Base-by-base conservation (phyloP, 37 sponge, comb jelly and placozoan genomes). In the Geodia barretti region DNA sequence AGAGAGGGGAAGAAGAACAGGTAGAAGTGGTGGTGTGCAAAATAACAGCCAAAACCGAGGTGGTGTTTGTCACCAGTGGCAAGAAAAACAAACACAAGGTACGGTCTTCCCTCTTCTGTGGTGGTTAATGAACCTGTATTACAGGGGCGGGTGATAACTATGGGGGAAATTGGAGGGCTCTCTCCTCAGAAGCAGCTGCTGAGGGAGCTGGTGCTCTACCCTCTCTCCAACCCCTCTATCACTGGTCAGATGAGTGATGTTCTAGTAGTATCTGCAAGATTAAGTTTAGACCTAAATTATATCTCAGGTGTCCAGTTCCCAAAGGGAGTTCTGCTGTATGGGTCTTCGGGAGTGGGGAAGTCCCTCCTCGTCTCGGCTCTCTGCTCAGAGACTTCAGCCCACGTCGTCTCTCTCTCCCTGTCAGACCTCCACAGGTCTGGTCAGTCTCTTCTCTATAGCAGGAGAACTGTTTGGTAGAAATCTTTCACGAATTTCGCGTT, bases 321-420 rank as follows among this genome's bases (percentile, higher is more conserved):
- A 23, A 32, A 37, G 8, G 92, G 92, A 40, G 76, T 92, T 54
- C 32, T 92, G 28, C 80, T 92, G 8, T 43, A 92, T 67, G 92
- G 92, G 1, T 85, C 75, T 1, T 30, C 89, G 26, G 92, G 92
- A 32, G 81, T 81, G 29, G 92, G 92, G n/a, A 92, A 92, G 64
- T 64, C 80, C 11, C 85, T 92, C 24, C 71, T 92, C 1, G 89
- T 89, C 23, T 26, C 28, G n/a, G 89, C 85, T 28, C 28, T 88
- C 25, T 11, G 60, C 3, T 21, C 1, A 20, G 73, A 83, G 21
- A 72, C 62, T 41, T 2, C 20, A 20, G 76, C 68, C 0, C 78
- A 82, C 54, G 20, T 25, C 14, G 29, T 81, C 1, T 8, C 39
- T 36, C 43, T 80, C 14, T 64, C 47, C 28, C 72, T 68, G 3